Evolutionary conservation across 2,797 vertebrate species (phyloP).

Genomic region (Vespertilio murinus): DNA sequence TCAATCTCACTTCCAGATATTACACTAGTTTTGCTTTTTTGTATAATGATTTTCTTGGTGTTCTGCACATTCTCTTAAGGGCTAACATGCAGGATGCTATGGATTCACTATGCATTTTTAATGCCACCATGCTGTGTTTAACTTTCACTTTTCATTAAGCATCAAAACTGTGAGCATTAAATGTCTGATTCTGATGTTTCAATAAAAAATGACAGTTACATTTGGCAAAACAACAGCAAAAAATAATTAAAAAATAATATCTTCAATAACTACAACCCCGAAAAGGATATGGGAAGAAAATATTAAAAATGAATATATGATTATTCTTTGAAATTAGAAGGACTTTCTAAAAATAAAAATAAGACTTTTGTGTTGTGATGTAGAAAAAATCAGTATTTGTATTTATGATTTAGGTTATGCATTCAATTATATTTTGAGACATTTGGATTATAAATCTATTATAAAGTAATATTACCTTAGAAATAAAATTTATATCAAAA

Average conservation of each 20-base stretch:
- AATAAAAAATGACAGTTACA: slow-evolving; percentile 84
- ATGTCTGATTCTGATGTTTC: slow-evolving; percentile 85
- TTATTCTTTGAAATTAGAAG: slow-evolving; percentile 57
- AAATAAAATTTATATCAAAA: slow-evolving; percentile 1
- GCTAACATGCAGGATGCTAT: slow-evolving; percentile 81
- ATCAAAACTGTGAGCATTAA: slow-evolving; percentile 88
- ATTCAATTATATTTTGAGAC: slow-evolving; percentile 1
- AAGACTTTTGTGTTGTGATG: slow-evolving; percentile 31
- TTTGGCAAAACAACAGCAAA: slow-evolving; percentile 84
- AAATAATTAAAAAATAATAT: slow-evolving; percentile 71
- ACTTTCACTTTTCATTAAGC: slow-evolving; percentile 88
- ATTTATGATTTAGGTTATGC: slow-evolving; percentile 28
- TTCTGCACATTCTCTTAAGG: slow-evolving; percentile 80
- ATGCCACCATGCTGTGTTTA: slow-evolving; percentile 87
- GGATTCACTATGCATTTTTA: slow-evolving; percentile 85
- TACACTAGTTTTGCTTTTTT: slow-evolving; percentile 77
- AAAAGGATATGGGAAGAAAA: slow-evolving; percentile 53
- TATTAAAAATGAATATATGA: slow-evolving; percentile 36
- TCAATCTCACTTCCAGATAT: slow-evolving; percentile 73
- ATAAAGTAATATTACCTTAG: background rate
- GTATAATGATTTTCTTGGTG: slow-evolving; percentile 77
- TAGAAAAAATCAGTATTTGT: slow-evolving; percentile 46
- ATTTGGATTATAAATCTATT: slow-evolving; percentile 27
- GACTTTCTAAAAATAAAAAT: slow-evolving; percentile 64
- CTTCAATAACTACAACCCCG: slow-evolving; percentile 72